Evolutionary conservation across 2,797 vertebrate genomes (phyloP).

Genomic region (Oreonectes daqikongensis): DNA sequence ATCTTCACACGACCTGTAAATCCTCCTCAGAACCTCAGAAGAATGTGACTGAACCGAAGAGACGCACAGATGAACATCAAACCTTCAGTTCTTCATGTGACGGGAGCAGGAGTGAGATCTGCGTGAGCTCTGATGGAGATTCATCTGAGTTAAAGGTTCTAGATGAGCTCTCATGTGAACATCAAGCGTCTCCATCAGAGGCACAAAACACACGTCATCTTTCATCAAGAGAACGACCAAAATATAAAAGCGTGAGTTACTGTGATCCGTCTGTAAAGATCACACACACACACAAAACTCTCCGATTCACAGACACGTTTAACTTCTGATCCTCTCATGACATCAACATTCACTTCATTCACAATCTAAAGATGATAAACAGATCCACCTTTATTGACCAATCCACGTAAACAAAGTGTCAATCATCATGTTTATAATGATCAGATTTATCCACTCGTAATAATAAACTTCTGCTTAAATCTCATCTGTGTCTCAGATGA

Average conservation of each 20-base stretch:
- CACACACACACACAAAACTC: conserved; percentile 80
- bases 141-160: not conserved
- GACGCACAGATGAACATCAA: no score
- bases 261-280: conserved; percentile 78
- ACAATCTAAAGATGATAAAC: no score
- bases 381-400: no score
- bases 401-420: no score
- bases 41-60: not conserved
- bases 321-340: conserved; percentile 60
- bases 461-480: no score
- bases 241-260: conserved; percentile 89
- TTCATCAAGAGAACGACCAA: conserved; percentile 69
- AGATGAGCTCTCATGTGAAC: not conserved
- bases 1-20: not conserved
- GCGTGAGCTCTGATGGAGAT: not conserved
- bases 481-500: no score
- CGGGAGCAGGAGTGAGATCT: not conserved
- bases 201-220: no score
- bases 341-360: no score
- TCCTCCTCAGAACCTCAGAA: not conserved
- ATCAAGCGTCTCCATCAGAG: not conserved
- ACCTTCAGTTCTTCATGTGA: no score
- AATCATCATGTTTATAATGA: no score
- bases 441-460: no score
- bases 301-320: conserved; percentile 84